Base-by-base conservation (phyloP, 2,113 vertebrate species). In the Tenebrosternarchus preto region DNA sequence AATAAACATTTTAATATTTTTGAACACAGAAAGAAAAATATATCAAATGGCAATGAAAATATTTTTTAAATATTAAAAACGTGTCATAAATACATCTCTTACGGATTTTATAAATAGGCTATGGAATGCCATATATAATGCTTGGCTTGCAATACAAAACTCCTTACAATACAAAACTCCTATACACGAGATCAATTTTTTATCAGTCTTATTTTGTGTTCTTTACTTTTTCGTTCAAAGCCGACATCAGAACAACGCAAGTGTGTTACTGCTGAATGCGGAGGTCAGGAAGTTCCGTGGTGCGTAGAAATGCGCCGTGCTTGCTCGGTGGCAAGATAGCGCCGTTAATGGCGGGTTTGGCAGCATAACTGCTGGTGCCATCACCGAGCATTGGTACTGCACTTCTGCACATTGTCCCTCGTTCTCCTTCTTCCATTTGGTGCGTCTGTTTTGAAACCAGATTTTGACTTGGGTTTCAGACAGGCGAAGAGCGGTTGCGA, bases 401-500 rank as follows among this genome's bases (percentile, higher is more conserved):
- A 72, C 81, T 6, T 88, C 83, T 0, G 24, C 68, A 63, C 82
- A 86, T 1, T 39, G 83, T 24, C 70, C 86, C 36, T 66, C 87
- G 71, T 77, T 78, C 77, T 92, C 93, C 85, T 92, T 94, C 87
- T 92, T 94, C 93, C 93, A 93, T 83, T 93, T 94, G 60, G 93
- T 94, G 66, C 92, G 91, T 0, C 93, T 67, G 89, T 94, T 94
- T 88, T 94, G 93, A 43, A 94, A 94, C 93, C 93, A 94, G 86
- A 94, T 93, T 87, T 94, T 94, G 19, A 94, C 92, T 87, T 94
- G 93, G 0, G 91, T 94, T 85, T 94, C 90, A 12, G 93, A 91
- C 16, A 94, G 89, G 20, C 66, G 71, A 29, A 94, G 88, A 2
- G 88, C 87, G 0, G 88, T 19, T 67, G 93, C 90, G 67, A 93